Conservation (phyloP, 2,113 vertebrate species). For the Psephotus haematonotus region DNA sequence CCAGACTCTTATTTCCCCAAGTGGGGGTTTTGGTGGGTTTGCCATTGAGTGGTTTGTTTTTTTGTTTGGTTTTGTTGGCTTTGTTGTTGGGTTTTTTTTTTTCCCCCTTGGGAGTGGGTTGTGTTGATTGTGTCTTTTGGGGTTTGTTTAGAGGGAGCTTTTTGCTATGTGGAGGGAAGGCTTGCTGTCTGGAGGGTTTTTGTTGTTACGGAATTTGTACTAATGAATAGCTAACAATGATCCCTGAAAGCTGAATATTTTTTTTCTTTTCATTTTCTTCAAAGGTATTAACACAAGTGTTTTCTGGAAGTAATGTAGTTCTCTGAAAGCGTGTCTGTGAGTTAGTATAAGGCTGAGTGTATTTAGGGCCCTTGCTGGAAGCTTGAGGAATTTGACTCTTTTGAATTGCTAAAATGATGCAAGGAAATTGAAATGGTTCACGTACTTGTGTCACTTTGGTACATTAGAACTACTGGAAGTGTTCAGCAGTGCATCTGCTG, state of each 20-base stretch:
- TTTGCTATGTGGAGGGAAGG: not conserved
- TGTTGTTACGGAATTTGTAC: not conserved
- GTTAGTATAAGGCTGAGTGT: not conserved
- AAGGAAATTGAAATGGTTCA: not conserved
- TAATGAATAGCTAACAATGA: not conserved
- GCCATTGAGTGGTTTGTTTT: fast-evolving
- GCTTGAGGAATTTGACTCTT: not conserved
- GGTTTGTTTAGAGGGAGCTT: not conserved
- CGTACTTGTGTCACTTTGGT: not conserved
- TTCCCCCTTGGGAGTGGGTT: not conserved
- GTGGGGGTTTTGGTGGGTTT: not conserved
- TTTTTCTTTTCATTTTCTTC: not conserved
- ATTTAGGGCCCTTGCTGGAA: not conserved
- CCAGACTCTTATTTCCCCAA: not conserved
- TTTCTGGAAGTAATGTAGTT: not conserved
- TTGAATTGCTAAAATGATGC: not conserved
- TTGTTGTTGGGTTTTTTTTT: not conserved
- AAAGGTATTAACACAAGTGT: not conserved
- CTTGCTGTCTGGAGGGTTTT: not conserved
- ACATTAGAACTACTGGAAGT: not conserved
- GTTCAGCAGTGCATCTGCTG: not conserved
- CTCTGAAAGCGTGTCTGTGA: not conserved
- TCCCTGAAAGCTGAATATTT: not conserved
- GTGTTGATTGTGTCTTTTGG: not conserved
- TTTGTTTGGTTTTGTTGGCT: not conserved